phyloP scores from a whole-genome alignment of 2,888 invertebrate species.

The Venustoraphidia nigricollis region DNA sequence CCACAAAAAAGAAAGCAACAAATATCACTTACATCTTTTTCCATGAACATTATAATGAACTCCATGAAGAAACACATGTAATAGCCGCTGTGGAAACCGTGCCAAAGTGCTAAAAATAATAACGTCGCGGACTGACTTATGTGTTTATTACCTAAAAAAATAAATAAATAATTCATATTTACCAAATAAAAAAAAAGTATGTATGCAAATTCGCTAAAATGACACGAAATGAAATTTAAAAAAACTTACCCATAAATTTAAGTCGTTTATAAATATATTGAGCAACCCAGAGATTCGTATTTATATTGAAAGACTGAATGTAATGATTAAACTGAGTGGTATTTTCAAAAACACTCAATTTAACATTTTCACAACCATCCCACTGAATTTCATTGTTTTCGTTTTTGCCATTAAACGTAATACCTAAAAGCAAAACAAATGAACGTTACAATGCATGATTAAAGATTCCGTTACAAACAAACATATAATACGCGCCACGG shows the following conservation, averaged over 20 bases:
- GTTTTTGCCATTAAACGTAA: conserved; percentile 67
- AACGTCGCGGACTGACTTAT: conserved; percentile 73
- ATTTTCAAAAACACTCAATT: conserved; percentile 64
- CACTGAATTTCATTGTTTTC: conserved; percentile 48
- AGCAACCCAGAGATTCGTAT: conserved; percentile 89
- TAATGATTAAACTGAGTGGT: conserved; percentile 75
- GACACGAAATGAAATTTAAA: no score
- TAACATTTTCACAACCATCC: conserved; percentile 85
- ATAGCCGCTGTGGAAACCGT: conserved; percentile 89
- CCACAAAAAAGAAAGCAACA: not conserved
- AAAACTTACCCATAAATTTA: conserved; percentile 50
- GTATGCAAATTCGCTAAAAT: no score
- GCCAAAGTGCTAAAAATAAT: conserved; percentile 86
- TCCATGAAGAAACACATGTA: conserved; percentile 87
- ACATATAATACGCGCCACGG: no score
- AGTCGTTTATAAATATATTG: conserved; percentile 90
- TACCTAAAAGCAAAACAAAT: conserved; percentile 40
- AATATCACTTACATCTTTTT: conserved; percentile 55
- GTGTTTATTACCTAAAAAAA: conserved; percentile 13
- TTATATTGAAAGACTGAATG: conserved; percentile 85
- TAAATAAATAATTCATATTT: no score
- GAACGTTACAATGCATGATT: no score
- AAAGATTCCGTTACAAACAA: no score
- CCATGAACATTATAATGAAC: conserved; percentile 71
- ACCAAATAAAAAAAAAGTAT: not conserved